phyloP scores from a whole-genome alignment of 2,888 invertebrate genomes.

The Chrysopilus asiliformis region DNA sequence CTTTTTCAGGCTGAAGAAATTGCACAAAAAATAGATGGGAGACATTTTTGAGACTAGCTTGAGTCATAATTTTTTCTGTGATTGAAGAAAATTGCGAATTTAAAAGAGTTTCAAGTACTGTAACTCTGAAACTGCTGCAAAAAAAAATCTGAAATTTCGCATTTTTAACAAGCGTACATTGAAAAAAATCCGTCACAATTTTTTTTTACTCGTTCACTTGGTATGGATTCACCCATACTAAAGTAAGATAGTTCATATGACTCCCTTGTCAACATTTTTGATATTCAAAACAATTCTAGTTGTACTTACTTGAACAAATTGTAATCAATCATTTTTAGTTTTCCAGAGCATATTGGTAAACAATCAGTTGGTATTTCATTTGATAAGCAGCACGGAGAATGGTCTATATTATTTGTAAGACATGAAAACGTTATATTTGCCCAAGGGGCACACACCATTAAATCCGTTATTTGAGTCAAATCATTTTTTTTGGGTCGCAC shows the following conservation, averaged over 20 bases:
- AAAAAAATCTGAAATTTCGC: too few relatives aligned
- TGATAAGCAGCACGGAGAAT: slow-evolving; percentile 64
- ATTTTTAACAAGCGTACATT: background rate
- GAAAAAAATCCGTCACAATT: background rate
- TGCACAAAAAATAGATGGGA: too few relatives aligned
- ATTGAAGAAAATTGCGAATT: too few relatives aligned
- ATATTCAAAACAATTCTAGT: background rate
- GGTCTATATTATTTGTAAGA: slow-evolving; percentile 66
- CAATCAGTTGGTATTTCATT: slow-evolving; percentile 63
- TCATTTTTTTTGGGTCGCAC: slow-evolving; percentile 53
- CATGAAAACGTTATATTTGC: slow-evolving; percentile 68
- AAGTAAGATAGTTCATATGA: too few relatives aligned
- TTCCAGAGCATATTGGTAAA: slow-evolving; percentile 64
- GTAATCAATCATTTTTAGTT: slow-evolving; percentile 63
- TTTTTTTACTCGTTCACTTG: too few relatives aligned
- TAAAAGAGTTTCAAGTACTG: too few relatives aligned
- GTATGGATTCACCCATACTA: background rate
- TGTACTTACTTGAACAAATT: slow-evolving; percentile 67
- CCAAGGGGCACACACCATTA: slow-evolving; percentile 86
- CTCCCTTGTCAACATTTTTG: background rate
- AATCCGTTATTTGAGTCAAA: slow-evolving; percentile 45
- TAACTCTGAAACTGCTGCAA: too few relatives aligned
- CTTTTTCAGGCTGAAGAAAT: too few relatives aligned
- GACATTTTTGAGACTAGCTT: too few relatives aligned
- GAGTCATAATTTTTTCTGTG: too few relatives aligned